Base-by-base conservation (phyloP, 2,113 vertebrate species). In the Carassius carassius region DNA sequence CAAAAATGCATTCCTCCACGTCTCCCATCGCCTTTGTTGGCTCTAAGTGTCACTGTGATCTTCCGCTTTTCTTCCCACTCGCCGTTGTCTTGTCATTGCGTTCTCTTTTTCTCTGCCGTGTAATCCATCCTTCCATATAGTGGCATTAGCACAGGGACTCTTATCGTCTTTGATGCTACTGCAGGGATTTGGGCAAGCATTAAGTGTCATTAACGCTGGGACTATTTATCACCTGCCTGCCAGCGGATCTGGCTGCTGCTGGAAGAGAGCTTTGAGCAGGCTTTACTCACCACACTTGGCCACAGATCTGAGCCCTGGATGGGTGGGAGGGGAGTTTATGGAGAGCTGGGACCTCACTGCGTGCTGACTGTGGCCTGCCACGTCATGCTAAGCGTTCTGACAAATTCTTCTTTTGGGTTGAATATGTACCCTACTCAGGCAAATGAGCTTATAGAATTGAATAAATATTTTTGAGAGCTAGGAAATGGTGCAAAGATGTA, bases 151-250 rank as follows among this genome's bases (percentile, higher is more conserved):
- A 49, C 77, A 67, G 84, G 88, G 86, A 90, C 88, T 85, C 75
- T 85, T 81, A 81, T 87, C 76, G 73, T 85, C 90, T 91, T 92
- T 92, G 92, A 93, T 91, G 89, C 89, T 83, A 86, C 85, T 82
- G 73, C 78, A 82, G 88, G 88, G 88, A 90, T 90, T 91, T 90
- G 86, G 87, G 79, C 79, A 83, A 85, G 91, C 91, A 94, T 94
- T 93, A 94, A 92, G 91, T 93, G 90, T 94, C 93, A 94, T 94
- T 94, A 93, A 87, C 84, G 86, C 84, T 87, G 70, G 44, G 78
- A 88, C 90, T 87, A 90, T 92, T 95, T 92, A 94, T 94, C 92
- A 94, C 92, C 93, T 94, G 91, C 91, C 90, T 89, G 65, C 85
- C 84, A 82, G 84, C 80, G 23, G 65, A 70, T 72, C 76, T 82